phyloP scores from a whole-genome alignment of 2,888 invertebrate genomes.

The Xestia xanthographa region DNA sequence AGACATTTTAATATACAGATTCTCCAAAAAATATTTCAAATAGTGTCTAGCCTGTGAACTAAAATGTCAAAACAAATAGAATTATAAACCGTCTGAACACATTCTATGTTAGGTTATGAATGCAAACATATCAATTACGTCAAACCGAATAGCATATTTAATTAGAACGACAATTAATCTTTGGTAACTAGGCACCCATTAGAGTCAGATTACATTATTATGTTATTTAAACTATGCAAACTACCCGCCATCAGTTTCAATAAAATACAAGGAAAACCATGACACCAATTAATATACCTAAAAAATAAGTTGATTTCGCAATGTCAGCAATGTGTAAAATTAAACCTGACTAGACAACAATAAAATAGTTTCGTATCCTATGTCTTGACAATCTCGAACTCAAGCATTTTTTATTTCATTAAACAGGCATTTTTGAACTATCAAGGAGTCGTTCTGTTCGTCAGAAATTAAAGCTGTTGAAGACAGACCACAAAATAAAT shows the following conservation, averaged over 20 bases:
- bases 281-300: neutral
- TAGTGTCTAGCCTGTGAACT: too few species aligned
- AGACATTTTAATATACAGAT: neutral
- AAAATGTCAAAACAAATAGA: neutral
- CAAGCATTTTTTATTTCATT: neutral
- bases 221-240: neutral
- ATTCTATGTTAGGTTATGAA: neutral
- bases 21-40: neutral
- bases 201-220: neutral
- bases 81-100: neutral
- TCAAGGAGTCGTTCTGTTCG: neutral
- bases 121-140: neutral
- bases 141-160: neutral
- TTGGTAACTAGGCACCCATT: neutral
- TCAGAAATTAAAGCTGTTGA: neutral
- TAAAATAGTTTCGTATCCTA: neutral
- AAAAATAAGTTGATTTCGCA: neutral
- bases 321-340: neutral
- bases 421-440: neutral
- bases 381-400: neutral
- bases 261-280: neutral
- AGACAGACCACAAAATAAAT: too few species aligned
- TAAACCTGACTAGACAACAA: neutral
- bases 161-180: neutral
- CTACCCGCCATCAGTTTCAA: constrained; percentile 2